Evolutionary conservation across 2,888 invertebrate genomes (phyloP), one percentile per base, ranked within the genome.

Genomic region (Parasteatoda lunata): DNA sequence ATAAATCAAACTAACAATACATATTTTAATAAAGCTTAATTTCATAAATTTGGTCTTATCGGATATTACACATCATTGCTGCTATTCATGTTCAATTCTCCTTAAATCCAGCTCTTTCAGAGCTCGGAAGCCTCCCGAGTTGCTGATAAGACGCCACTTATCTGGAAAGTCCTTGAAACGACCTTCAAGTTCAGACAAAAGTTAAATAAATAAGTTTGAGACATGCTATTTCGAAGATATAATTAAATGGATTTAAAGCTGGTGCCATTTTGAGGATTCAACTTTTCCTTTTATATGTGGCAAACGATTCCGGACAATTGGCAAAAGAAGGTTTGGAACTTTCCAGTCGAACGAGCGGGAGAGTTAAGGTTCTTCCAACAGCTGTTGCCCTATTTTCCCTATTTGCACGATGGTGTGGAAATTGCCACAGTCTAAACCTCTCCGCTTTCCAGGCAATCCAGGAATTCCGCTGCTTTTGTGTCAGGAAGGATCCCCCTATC

Each of bases 321-420:
- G 11, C 59, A 11, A 54, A 54, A 59, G 9, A n/a, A n/a, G 4
- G n/a, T 13, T 59, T 9, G 59, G n/a, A n/a, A 59, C 11, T 13
- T 9, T 11, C 3, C 9, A n/a, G 0, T 9, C 9, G 0, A 6
- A n/a, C 8, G 59, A n/a, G 59, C n/a, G 59, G 59, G 59, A 9
- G 59, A 13, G 9, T 59, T 59, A 8, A 59, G 70, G 49, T 47
- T 49, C 49, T n/a, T 7, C 11, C 30, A 66, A 71, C 80, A 80
- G 80, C 80, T 80, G 80, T 80, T 80, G 72, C 80, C 71, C 52
- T 13, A 65, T 68, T 49, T 45, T 45, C 68, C 51, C 30, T 59
- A 59, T 59, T 59, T 66, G 66, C 72, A 66, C 72, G 65, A 73
- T 79, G 80, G 66, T 65, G 72, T 80, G 80, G 80, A 80, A 80